Base-by-base conservation (phyloP, 2,113 vertebrate genomes). In the Lepus americanus region DNA sequence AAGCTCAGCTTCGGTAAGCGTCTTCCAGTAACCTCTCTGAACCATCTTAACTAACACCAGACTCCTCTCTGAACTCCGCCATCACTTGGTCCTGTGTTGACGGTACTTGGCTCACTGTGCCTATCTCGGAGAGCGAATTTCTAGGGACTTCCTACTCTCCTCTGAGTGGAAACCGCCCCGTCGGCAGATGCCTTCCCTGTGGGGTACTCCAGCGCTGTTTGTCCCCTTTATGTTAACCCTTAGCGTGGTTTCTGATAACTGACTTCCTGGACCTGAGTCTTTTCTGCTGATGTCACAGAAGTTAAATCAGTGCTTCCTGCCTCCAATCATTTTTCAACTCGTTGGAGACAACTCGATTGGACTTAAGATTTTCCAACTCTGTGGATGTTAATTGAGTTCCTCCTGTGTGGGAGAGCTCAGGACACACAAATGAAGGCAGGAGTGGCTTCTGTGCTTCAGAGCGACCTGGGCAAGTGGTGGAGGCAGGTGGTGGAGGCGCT, bases 271-370 rank as follows among this genome's bases (percentile, higher is more conserved):
- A 23, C 29, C 67, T 66, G 66, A 63, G 29, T 72, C 49, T 74
- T 97, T 79, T 79, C 90, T 86, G 66, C 76, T 83, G 36, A 82
- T 51, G 70, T 25, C 55, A 90, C n/a, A 63, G 11, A 63, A 72
- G 36, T n/a, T 39, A 63, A 53, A 86, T 39, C 22, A 84, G 8
- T 31, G n/a, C 33, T 31, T 0, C 55, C 80, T 86, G 69, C 44
- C 53, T 76, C 61, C 39, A n/a, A 10, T 7, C 4, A n/a, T 31
- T 33, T 72, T 94, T n/a, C 53, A 77, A 22, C 13, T 79, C 14
- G 74, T 77, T 79, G 25, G 36, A 74, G 72, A 53, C 36, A 25
- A 7, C 8, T 19, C 69, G 22, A 2, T 77, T 44, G 49, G 11
- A 61, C 27, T 53, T 89, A 88, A 73, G 44, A 67, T 67, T 92